A percentile compares a stretch with the other conserved stretches of the same genome.
Evolutionary conservation across 2,888 invertebrate genomes (phyloP).

Genomic region (Metopia argyrocephala): DNA sequence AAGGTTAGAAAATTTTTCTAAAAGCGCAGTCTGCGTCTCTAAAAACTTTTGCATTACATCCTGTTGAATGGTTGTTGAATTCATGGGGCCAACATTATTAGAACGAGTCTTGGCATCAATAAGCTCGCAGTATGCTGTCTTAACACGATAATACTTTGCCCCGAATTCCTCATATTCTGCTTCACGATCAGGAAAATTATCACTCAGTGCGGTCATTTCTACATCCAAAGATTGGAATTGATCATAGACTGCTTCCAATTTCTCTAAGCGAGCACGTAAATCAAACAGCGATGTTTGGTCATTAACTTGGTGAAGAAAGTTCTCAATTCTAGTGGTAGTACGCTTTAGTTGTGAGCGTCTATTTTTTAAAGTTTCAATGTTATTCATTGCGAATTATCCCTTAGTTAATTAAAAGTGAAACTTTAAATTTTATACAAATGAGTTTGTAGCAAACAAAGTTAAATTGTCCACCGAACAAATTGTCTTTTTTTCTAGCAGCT

Average conservation of each 20-base stretch:
- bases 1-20: conserved; percentile 23
- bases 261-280: conserved; percentile 13
- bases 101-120: conserved; percentile 6
- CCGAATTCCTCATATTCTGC: conserved; percentile 7
- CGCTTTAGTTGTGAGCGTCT: conserved; percentile 19
- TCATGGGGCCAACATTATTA: background rate
- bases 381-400: background rate
- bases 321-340: conserved; percentile 20
- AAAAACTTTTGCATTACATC: conserved; percentile 15
- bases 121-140: conserved; percentile 5
- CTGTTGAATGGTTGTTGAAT: conserved; percentile 20
- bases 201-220: conserved; percentile 8
- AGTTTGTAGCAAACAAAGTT: too few species aligned
- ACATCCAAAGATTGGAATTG: background rate
- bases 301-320: conserved; percentile 19
- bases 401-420: too few species aligned
- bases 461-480: too few species aligned
- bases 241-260: too few species aligned
- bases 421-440: too few species aligned
- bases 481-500: too few species aligned
- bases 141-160: conserved; percentile 7
- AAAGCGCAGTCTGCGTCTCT: conserved; percentile 14
- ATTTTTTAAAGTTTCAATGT: conserved; percentile 12
- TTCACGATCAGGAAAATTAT: background rate
- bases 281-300: conserved; percentile 21